Evolutionary conservation across 2,888 invertebrate genomes (phyloP).

Genomic region (Caenorhabditis doughertyi): DNA sequence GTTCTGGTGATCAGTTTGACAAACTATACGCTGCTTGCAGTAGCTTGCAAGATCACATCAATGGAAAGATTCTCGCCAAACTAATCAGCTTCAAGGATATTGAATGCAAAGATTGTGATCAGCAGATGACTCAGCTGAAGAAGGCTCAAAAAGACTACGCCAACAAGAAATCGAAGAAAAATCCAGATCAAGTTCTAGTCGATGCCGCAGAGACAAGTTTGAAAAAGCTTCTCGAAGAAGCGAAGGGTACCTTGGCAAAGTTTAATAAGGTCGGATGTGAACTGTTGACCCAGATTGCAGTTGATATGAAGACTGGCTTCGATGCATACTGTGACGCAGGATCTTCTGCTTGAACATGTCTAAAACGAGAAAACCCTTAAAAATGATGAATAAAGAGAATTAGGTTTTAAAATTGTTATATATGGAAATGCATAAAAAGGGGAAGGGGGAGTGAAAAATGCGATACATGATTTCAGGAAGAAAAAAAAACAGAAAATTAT

Average conservation of each 20-base stretch:
- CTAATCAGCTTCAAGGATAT: constrained; percentile 57
- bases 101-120: constrained; percentile 47
- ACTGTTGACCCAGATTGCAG: constrained; percentile 38
- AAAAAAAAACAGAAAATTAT: constrained; percentile 22
- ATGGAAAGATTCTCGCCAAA: constrained; percentile 21
- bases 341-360: not conserved
- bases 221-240: constrained; percentile 40
- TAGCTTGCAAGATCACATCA: constrained; percentile 26
- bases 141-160: constrained; percentile 38
- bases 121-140: constrained; percentile 40
- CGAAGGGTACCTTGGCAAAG: constrained; percentile 30
- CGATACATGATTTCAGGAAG: not conserved
- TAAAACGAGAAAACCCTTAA: not conserved
- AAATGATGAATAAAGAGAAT: not conserved
- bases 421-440: constrained; percentile 23
- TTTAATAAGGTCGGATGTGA: constrained; percentile 43
- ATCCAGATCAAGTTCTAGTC: constrained; percentile 37
- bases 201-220: constrained; percentile 42
- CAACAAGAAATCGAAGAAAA: constrained; percentile 33
- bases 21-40: constrained; percentile 24
- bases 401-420: not conserved
- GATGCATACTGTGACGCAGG: constrained; percentile 45
- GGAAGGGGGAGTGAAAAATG: not conserved
- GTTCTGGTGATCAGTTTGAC: constrained; percentile 24
- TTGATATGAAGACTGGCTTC: constrained; percentile 48